Evolutionary conservation across 2,113 vertebrate genomes (phyloP).

Genomic region (Atlantisia rogersi): DNA sequence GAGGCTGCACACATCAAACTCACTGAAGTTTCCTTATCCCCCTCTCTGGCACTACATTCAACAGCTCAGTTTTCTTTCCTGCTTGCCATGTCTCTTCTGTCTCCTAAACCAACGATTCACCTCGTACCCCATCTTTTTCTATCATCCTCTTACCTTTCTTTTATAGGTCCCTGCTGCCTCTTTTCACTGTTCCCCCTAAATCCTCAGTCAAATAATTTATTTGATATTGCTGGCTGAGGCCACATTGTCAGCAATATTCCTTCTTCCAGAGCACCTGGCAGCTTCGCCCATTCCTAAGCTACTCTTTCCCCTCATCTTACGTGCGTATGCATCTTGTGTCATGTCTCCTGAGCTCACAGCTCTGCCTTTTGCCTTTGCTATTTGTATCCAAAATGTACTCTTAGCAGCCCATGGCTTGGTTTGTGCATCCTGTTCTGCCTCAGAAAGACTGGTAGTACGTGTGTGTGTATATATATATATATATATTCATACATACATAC

Average conservation of each 20-base stretch:
- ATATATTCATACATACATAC: neutral
- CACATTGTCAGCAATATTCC: no score
- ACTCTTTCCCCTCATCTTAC: neutral
- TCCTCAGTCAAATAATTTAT: neutral
- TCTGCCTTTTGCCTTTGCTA: neutral
- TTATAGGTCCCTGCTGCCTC: neutral
- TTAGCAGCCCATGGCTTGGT: fast-evolving
- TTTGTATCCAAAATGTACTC: neutral
- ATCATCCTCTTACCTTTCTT: neutral
- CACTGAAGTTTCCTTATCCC: neutral
- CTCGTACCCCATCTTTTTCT: neutral
- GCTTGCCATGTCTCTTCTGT: neutral
- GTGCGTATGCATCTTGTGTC: neutral
- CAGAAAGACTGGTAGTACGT: neutral
- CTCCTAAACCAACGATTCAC: neutral
- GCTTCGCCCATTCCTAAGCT: neutral
- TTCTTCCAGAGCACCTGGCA: neutral
- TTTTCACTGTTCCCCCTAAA: no score
- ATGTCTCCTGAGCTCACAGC: neutral
- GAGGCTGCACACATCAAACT: neutral
- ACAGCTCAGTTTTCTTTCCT: neutral
- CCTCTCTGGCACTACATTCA: neutral
- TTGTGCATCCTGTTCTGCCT: neutral
- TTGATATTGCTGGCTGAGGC: neutral
- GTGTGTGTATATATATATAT: no score